Base-by-base conservation (phyloP, 2,113 vertebrate species). In the Chloroceryle aenea region DNA sequence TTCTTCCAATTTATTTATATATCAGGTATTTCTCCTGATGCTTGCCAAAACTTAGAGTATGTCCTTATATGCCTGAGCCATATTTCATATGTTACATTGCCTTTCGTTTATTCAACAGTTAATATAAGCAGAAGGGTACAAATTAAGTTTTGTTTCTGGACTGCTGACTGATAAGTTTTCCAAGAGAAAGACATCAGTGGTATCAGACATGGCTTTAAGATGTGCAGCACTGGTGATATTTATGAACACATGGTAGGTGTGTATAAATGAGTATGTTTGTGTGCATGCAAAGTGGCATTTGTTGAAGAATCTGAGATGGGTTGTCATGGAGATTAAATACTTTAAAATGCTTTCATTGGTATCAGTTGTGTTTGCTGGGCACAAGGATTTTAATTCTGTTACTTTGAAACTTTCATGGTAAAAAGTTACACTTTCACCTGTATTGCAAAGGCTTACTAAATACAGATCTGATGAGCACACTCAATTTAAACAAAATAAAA, bases 311-410 rank as follows among this genome's bases (percentile, higher is more conserved):
- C 48, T 74, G 93, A 97, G 93, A 96, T 97, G 92, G 95, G 98
- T 98, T 98, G 98, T 98, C 98, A 98, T 98, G 98, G 98, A 98
- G 98, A 98, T 98, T 98, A 98, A 98, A 98, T 98, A 97, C 98
- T 95, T 97, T 93, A 95, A 97, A 98, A 97, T 97, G 94, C 94
- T 97, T 97, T 98, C 95, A 76, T 91, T 94, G 90, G 94, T 98
- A 92, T 95, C 97, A 94, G 91, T 97, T 97, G 93, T 93, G 74
- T 97, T 98, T 98, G 92, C 86, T 93, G 97, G 97, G 97, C 96
- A 95, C 75, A 95, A 92, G 78, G 91, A 91, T 97, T 96, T 97
- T 97, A 20, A 27, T 97, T 97, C 89, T 92, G 88, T 94, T 96
- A 93, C 92, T 90, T 92, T 94, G 89, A 97, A 98, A 98, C 71